Evolutionary conservation across 23 tunicate genomes (phyloP).

Genomic region (Ciona savignyi): DNA sequence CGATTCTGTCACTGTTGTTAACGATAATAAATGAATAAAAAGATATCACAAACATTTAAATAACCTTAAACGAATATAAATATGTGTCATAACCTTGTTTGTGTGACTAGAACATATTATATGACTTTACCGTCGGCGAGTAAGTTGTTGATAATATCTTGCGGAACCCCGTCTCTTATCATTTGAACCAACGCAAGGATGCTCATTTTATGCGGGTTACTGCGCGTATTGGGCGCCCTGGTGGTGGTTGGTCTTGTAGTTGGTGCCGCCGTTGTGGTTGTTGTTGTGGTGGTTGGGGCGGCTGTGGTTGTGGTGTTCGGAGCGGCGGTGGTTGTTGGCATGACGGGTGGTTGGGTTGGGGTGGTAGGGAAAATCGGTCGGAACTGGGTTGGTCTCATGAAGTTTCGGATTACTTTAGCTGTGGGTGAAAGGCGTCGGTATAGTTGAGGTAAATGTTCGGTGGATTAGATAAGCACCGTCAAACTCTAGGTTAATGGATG

Average conservation of each 20-base stretch:
- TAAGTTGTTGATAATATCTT: slow-evolving; percentile 39
- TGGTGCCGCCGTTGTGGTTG: slow-evolving; percentile 3
- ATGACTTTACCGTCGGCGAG: slow-evolving; percentile 85
- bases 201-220: slow-evolving; percentile 12
- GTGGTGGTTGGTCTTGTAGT: not conserved
- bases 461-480: too few relatives aligned
- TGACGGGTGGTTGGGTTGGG: not conserved
- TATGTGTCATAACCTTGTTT: too few relatives aligned
- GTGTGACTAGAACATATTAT: too few relatives aligned
- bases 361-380: not conserved
- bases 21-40: too few relatives aligned
- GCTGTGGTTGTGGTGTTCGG: not conserved
- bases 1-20: too few relatives aligned
- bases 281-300: not conserved
- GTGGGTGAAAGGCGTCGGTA: too few relatives aligned
- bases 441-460: too few relatives aligned
- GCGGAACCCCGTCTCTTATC: slow-evolving; percentile 43
- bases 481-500: too few relatives aligned
- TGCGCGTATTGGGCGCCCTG: not conserved
- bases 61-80: too few relatives aligned
- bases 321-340: not conserved
- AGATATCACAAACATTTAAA: too few relatives aligned
- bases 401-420: not conserved
- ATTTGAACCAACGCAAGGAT: slow-evolving; percentile 41
- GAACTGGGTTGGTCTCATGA: not conserved